Evolutionary conservation across 2,888 invertebrate species (phyloP).

Genomic region (Agrilus cyanescens): DNA sequence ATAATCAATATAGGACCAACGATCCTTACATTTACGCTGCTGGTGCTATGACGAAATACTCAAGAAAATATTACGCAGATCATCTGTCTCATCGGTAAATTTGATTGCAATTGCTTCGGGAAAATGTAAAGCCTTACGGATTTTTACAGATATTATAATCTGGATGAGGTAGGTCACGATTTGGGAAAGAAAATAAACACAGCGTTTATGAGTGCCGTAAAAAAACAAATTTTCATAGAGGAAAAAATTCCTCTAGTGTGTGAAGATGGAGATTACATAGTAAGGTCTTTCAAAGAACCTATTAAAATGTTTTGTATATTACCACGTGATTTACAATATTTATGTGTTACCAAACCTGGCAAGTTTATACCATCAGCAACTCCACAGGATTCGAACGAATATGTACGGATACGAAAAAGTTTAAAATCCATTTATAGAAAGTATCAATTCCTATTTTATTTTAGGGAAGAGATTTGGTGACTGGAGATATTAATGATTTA

Average conservation of each 20-base stretch:
- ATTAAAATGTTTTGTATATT: constrained; percentile 37
- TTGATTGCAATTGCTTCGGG: too few relatives aligned
- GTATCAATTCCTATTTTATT: constrained; percentile 6
- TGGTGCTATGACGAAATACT: constrained; percentile 52
- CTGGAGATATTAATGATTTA: constrained; percentile 37
- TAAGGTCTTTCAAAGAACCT: constrained; percentile 32
- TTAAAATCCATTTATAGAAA: too few relatives aligned
- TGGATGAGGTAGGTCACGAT: constrained; percentile 51
- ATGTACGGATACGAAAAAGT: constrained; percentile 21
- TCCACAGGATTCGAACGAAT: constrained; percentile 30
- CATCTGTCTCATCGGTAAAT: constrained; percentile 33
- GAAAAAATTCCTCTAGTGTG: background rate
- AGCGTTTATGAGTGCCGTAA: background rate
- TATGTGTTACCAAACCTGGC: constrained; percentile 47
- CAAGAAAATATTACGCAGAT: constrained; percentile 44
- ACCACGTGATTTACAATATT: constrained; percentile 49
- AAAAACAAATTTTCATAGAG: constrained; percentile 10
- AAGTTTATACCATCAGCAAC: constrained; percentile 41
- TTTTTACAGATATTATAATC: constrained; percentile 37
- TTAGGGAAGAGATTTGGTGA: constrained; percentile 46
- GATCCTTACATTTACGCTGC: constrained; percentile 54
- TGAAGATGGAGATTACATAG: constrained; percentile 13
- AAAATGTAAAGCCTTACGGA: too few relatives aligned
- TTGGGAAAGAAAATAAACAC: constrained; percentile 29
- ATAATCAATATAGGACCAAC: constrained; percentile 48